Evolutionary conservation across 2,113 vertebrate species (phyloP), one percentile per base, ranked within the genome.

Genomic region (Syrmaticus mikado): DNA sequence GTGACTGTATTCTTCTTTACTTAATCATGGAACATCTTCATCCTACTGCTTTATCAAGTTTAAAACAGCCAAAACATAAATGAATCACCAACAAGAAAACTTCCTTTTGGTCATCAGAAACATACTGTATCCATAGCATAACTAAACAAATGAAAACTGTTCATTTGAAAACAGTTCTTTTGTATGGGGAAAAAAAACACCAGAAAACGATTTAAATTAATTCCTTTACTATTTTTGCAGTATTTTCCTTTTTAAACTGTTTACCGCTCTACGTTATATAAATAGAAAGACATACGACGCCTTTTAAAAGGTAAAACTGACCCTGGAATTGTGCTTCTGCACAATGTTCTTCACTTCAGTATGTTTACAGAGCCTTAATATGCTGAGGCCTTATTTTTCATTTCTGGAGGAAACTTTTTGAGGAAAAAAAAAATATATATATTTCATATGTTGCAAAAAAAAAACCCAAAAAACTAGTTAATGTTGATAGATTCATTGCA

Each of bases 51-150:
- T 64, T 64, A 45, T 55, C 43, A 46, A 45, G 61, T 58, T 89
- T 90, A 22, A 55, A 91, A n/a, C 9, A 87, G 43, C 25, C 58
- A 87, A 80, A 81, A 73, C 22, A 3, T 65, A 89, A 68, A 68
- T 41, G 61, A 75, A 71, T 68, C 30, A 32, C 11, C 61, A 89
- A n/a, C 27, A 78, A 90, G 45, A 78, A 85, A 79, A 45, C 8
- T 62, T 48, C 28, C 30, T 58, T 92, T 91, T 85, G 13, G 82
- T 75, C 67, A 91, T 38, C 71, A 83, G 75, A 91, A 94, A 86
- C 85, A 92, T 85, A 89, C 77, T 94, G 92, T 75, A 92, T 92
- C 85, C 83, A 58, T 53, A 46, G 11, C 25, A 40, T 14, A 90
- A 85, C 50, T 74, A 71, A 71, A 24, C 34, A 90, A 82, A 77